These are phyloP conservation scores for Marmota flaviventris DNA, from an alignment of 2,113 vertebrate species.

Conservation along the genomic window DNA sequence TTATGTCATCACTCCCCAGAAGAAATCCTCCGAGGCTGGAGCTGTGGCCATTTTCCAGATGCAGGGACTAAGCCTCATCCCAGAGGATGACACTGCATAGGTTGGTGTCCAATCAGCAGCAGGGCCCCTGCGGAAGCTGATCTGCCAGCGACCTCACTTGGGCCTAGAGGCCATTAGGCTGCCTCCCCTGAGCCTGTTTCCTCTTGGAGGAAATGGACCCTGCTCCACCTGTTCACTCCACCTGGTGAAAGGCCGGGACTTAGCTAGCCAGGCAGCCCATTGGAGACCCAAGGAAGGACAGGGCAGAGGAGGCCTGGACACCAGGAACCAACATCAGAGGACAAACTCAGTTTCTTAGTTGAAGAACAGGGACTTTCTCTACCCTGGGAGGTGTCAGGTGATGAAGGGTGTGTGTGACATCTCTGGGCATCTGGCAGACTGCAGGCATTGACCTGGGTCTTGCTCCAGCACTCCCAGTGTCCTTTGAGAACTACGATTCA, in stretches of 20 bases:
- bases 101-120: neutral
- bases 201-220: neutral
- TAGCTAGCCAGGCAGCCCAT: neutral
- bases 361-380: neutral
- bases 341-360: neutral
- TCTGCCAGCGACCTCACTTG: neutral
- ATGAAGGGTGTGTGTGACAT: no score
- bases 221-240: neutral
- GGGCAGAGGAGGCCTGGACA: neutral
- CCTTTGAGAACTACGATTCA: neutral
- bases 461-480: neutral
- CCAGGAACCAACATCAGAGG: neutral
- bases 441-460: neutral
- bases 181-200: neutral
- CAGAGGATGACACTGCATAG: accelerated
- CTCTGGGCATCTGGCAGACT: neutral
- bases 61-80: neutral
- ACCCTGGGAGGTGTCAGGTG: neutral
- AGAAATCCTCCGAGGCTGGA: neutral
- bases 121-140: neutral
- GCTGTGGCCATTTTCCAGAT: neutral
- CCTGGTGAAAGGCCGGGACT: neutral
- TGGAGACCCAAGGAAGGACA: neutral
- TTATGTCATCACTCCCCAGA: no score
- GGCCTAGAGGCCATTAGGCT: neutral